Evolutionary conservation across 2,888 invertebrate species (phyloP).

Genomic region (Microctonus hyperodae): DNA sequence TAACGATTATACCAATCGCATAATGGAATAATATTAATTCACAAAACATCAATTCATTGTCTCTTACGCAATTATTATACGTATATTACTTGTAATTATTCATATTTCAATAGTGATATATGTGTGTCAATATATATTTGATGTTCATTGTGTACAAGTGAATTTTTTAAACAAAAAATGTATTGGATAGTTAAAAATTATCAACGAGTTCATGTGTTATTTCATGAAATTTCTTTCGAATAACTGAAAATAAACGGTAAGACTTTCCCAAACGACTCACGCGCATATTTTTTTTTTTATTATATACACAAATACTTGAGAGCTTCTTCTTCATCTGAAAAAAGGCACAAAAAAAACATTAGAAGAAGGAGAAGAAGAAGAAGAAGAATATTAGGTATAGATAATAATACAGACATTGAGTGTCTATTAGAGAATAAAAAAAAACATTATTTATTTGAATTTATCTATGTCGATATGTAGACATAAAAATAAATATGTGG

Average conservation of each 20-base stretch:
- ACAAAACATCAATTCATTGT: background rate
- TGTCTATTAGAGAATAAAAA: no score
- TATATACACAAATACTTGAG: background rate
- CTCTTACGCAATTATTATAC: background rate
- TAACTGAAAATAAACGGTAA: conserved; percentile 10
- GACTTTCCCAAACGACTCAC: conserved; percentile 24
- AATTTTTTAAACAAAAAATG: background rate
- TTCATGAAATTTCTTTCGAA: conserved; percentile 9
- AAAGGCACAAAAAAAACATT: no score
- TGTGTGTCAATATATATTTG: background rate
- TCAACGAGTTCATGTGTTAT: conserved; percentile 1
- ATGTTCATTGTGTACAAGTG: background rate
- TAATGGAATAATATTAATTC: conserved; percentile 8
- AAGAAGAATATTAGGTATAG: background rate
- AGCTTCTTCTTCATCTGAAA: no score
- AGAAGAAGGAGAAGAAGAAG: conserved; percentile 13
- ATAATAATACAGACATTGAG: no score
- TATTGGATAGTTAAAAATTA: background rate
- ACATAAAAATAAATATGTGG: background rate
- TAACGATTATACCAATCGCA: background rate
- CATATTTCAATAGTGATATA: background rate
- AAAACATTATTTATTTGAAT: no score
- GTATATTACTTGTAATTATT: background rate
- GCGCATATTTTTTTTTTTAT: no score
- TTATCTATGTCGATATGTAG: no score